These are phyloP conservation scores for Spea hammondii DNA, from an alignment of 2,797 vertebrate genomes.

Conservation along the genomic window DNA sequence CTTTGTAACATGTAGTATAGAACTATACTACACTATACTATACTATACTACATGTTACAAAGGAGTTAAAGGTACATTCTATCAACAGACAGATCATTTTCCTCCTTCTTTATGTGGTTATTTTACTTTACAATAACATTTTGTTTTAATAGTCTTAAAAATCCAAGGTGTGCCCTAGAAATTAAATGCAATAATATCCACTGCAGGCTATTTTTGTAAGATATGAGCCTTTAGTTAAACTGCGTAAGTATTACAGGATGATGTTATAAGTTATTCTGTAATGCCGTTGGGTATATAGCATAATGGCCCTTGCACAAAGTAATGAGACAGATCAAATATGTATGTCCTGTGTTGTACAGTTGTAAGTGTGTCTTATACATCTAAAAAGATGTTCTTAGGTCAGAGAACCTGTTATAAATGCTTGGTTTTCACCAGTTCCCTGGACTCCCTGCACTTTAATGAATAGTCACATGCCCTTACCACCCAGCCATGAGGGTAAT, in stretches of 20 bases:
- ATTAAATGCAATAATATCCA: neutral
- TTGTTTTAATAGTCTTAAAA: no score
- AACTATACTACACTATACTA: no score
- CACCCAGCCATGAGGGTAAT: conserved; percentile 23
- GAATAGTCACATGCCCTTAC: conserved; percentile 4
- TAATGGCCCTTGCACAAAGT: neutral
- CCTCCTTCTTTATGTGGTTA: no score
- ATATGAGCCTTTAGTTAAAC: conserved; percentile 23
- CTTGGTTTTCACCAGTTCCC: neutral
- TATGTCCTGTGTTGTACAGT: neutral
- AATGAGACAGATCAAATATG: neutral
- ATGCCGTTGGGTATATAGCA: no score
- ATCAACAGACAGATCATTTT: no score
- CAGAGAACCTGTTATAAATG: neutral
- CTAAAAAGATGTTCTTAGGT: neutral
- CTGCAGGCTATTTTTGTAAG: neutral
- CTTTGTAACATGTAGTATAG: no score
- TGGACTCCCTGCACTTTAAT: neutral
- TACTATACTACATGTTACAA: no score
- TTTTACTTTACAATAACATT: no score
- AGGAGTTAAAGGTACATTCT: no score
- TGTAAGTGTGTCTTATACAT: neutral
- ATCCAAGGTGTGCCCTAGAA: neutral
- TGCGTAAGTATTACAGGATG: neutral
- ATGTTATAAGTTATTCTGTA: no score